Evolutionary conservation across 2,113 vertebrate species (phyloP), one percentile per base, ranked within the genome.

Genomic region (Dendropsophus ebraccatus): DNA sequence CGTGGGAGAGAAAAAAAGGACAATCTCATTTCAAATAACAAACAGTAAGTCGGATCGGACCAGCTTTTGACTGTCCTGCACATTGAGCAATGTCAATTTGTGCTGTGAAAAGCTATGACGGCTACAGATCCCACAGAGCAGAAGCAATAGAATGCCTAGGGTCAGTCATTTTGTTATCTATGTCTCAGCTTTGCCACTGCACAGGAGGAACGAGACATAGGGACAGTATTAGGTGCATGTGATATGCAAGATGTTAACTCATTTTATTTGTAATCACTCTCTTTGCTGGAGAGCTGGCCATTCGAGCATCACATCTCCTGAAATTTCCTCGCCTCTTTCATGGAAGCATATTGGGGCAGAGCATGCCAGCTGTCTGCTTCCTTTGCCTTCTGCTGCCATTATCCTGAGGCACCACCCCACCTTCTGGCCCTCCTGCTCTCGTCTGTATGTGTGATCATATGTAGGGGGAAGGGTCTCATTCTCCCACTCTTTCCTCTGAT

Each of bases 291-390:
- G 96, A 97, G 95, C 95, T 94, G 96, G 96, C 96, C 95, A 93
- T 96, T 94, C 94, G 94, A 95, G 94, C 95, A 92, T 93, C 89
- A 92, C 94, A 93, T 97, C 97, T 97, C 96, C 96, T 94, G 95
- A 96, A 97, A 96, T 97, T 95, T 98, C 96, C 96, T 98, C 95
- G 96, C 96, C 94, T 98, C 96, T 97, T 97, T 97, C 94, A 95
- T 95, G 95, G 95, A 97, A 99, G 96, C 98, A 99, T 99, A 99
- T 97, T 99, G 98, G 97, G 96, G 94, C 96, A 96, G 96, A 95
- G 95, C 96, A 95, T 92, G 96, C 97, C 98, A 99, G 98, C 97
- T 99, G 98, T 97, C 97, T 92, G 95, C 94, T 96, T 96, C 96
- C 96, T 96, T 95, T 92, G 96, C 97, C 97, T 96, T 99, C 97